phyloP scores from a whole-genome alignment of 2,888 invertebrate species.

The Hylaea fasciaria region DNA sequence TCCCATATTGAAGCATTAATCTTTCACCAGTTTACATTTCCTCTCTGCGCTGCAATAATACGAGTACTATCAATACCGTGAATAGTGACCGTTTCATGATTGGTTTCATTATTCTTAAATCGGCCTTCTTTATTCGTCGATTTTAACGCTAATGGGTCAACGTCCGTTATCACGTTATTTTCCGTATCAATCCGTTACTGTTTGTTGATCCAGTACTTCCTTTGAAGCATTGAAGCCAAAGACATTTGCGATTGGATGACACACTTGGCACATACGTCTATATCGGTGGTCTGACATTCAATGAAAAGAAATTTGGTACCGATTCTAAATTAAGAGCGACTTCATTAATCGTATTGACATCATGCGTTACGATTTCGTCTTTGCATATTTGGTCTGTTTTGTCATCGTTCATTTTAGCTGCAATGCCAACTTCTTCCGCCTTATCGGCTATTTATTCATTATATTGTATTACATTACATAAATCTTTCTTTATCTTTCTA shows the following conservation, averaged over 20 bases:
- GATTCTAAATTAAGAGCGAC: conserved; percentile 31
- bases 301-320: conserved; percentile 36
- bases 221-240: conserved; percentile 56
- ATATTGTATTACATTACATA: neutral
- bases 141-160: conserved; percentile 49
- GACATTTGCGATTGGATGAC: conserved; percentile 50
- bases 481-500: too few relatives aligned
- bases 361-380: conserved; percentile 8
- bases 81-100: neutral
- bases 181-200: conserved; percentile 49
- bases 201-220: conserved; percentile 51
- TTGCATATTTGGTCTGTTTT: conserved; percentile 1
- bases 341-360: conserved; percentile 29
- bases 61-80: conserved; percentile 8
- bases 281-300: conserved; percentile 34
- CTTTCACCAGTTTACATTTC: conserved; percentile 5
- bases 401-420: neutral
- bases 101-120: neutral
- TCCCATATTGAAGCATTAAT: neutral
- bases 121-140: neutral
- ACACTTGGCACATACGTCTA: conserved; percentile 65
- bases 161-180: conserved; percentile 52
- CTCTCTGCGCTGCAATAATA: conserved; percentile 10
- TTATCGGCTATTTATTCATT: neutral
- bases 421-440: neutral